These are phyloP conservation scores for Mamestra brassicae DNA, from an alignment of 2,888 invertebrate genomes.

Conservation along the genomic window DNA sequence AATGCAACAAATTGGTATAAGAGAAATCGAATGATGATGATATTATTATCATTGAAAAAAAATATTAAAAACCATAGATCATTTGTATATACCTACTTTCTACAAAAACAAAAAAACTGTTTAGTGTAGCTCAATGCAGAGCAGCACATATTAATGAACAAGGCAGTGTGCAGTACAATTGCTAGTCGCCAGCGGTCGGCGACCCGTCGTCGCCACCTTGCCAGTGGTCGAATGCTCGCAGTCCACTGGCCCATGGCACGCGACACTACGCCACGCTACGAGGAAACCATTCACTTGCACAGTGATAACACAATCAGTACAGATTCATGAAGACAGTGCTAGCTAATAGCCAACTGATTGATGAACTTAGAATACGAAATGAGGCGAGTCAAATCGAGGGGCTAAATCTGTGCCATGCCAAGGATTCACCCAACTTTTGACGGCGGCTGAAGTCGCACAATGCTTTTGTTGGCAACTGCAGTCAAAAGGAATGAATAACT, in stretches of 20 bases:
- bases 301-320: conserved; percentile 42
- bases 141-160: conserved; percentile 44
- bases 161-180: conserved; percentile 17
- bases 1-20: not conserved
- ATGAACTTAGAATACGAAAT: conserved; percentile 7
- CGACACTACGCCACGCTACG: conserved; percentile 21
- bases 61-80: too few species aligned
- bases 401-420: too few species aligned
- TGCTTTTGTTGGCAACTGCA: too few species aligned
- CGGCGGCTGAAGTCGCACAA: not conserved
- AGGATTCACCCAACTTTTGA: not conserved
- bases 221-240: conserved; percentile 26
- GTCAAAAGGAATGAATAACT: not conserved
- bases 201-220: conserved; percentile 21
- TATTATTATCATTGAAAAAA: too few species aligned
- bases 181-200: conserved; percentile 27
- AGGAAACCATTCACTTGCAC: conserved; percentile 38
- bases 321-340: conserved; percentile 5
- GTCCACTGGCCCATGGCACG: conserved; percentile 29
- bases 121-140: conserved; percentile 25
- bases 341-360: conserved; percentile 3
- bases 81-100: not conserved
- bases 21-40: too few species aligned
- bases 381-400: too few species aligned
- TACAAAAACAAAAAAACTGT: not conserved